Conservation (phyloP, 2,797 vertebrate species). For the Xerus rutilus region DNA sequence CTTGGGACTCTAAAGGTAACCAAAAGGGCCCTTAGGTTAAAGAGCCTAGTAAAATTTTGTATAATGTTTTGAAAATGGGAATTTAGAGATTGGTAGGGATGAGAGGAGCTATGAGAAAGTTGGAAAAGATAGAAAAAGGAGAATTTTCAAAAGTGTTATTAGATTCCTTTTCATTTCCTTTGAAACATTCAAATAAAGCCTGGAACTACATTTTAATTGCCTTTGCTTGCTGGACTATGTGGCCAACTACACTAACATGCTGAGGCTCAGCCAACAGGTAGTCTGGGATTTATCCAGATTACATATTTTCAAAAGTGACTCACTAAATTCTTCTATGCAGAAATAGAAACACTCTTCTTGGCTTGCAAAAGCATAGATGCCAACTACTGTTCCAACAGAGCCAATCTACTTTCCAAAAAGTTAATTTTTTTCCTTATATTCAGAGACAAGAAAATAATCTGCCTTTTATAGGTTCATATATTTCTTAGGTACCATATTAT, state of each 20-base stretch:
- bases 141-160: slow-evolving; percentile 37
- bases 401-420: not conserved
- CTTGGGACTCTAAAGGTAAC: not conserved
- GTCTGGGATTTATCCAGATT: slow-evolving; percentile 30
- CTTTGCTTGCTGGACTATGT: not conserved
- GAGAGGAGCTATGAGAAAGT: not conserved
- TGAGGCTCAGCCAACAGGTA: not conserved
- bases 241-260: not conserved
- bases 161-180: slow-evolving; percentile 18
- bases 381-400: slow-evolving; percentile 33
- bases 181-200: slow-evolving; percentile 31
- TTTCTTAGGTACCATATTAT: not conserved
- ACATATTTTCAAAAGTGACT: slow-evolving; percentile 31
- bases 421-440: slow-evolving; percentile 22
- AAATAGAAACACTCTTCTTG: slow-evolving; percentile 35
- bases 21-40: not conserved
- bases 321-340: slow-evolving; percentile 14
- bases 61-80: not conserved
- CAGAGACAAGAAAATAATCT: not conserved
- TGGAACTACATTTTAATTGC: not conserved
- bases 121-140: not conserved
- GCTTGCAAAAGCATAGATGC: not conserved
- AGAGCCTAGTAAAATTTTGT: not conserved
- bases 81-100: slow-evolving; percentile 6
- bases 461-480: slow-evolving; percentile 28